Evolutionary conservation across 2,797 vertebrate genomes (phyloP).

Genomic region (Gephyroberyx darwinii): DNA sequence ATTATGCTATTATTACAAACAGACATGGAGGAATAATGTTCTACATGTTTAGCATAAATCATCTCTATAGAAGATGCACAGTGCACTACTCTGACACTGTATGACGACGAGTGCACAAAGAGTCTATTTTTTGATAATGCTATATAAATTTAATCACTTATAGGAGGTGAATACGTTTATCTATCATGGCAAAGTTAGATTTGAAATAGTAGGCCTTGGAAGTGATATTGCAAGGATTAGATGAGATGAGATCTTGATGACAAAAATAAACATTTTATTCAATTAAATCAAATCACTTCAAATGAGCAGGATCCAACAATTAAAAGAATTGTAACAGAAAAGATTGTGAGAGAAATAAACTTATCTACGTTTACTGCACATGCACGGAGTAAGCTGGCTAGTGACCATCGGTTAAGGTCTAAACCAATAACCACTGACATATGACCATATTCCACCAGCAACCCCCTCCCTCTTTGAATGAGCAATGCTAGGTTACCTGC

Average conservation of each 20-base stretch:
- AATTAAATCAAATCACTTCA: constrained; percentile 29
- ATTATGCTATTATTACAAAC: constrained; percentile 43
- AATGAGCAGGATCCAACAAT: constrained; percentile 48
- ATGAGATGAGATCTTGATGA: constrained; percentile 57
- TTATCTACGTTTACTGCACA: too few relatives aligned
- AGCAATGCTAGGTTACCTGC: background rate
- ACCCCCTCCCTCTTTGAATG: background rate
- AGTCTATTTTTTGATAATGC: constrained; percentile 19
- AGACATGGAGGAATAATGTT: constrained; percentile 35
- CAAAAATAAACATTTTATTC: constrained; percentile 37
- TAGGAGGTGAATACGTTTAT: constrained; percentile 21
- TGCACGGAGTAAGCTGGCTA: too few relatives aligned
- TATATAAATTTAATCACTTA: constrained; percentile 31
- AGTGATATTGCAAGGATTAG: constrained; percentile 46
- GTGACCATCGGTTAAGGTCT: constrained; percentile 31
- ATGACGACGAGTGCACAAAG: too few relatives aligned
- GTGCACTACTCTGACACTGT: too few relatives aligned
- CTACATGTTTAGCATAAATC: constrained; percentile 24
- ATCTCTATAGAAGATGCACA: constrained; percentile 17
- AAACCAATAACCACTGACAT: constrained; percentile 27
- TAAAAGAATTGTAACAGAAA: too few relatives aligned
- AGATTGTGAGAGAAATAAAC: too few relatives aligned
- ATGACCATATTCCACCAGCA: constrained; percentile 3
- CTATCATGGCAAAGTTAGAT: constrained; percentile 24
- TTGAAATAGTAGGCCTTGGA: constrained; percentile 28